Evolutionary conservation across 2,113 vertebrate species (phyloP), one percentile per base, ranked within the genome.

Genomic region (Tonatia bakeri): DNA sequence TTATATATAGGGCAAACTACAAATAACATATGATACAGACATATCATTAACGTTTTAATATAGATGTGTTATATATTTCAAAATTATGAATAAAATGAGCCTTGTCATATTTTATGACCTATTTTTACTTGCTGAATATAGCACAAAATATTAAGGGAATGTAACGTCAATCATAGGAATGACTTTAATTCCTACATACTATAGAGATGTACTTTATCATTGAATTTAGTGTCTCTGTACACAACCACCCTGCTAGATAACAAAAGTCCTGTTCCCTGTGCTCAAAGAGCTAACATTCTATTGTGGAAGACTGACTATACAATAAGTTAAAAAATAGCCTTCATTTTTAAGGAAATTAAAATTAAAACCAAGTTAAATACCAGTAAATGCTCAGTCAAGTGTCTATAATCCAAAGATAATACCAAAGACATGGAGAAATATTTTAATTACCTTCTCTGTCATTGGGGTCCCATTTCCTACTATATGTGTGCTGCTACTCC

Each of bases 11-110:
- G 24, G 73, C 10, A 77, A 80, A 72, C 4, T 87, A 16, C 28
- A 24, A 61, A 4, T 40, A 77, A 5, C 11, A 70, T 31, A 69
- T 33, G 22, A 54, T 26, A 26, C 28, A 76, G 50, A 72, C 7
- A 70, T 90, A 40, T 45, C 38, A 75, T 67, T 93, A 73, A 43
- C 50, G 47, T 90, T 96, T 94, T 73, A 59, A 89, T 75, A 43
- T 65, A 87, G 61, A 40, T 75, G 47, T 69, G 87, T 59, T 52
- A 24, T 36, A 50, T 70, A 45, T 72, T 64, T 91, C 31, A 40
- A 83, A 76, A 85, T 77, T 75, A 70, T 61, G 50, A 85, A 43
- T 77, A 81, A 70, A 81, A 91, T 52, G 14, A 93, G 15, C 4
- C 16, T 45, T 24, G 24, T 40, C 40, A 40, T 75, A 79, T 87